A percentile compares a stretch with the other conserved stretches of the same genome.
Conservation (phyloP, 2,888 invertebrate species). For the Euzetes globulus region DNA sequence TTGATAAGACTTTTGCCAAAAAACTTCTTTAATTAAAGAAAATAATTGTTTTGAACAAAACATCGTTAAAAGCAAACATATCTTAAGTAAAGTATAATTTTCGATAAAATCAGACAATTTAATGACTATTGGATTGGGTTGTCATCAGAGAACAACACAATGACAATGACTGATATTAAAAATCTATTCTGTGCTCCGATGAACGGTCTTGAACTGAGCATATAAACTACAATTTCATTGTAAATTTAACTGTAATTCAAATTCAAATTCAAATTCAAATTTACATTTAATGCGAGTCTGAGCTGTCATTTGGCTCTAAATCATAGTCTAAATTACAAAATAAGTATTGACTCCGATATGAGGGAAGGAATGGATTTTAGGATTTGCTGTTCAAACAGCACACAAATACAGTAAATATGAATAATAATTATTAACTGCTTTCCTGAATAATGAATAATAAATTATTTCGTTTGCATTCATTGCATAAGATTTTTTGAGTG, state of each 20-base stretch:
- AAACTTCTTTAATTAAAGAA: background rate
- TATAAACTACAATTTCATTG: background rate
- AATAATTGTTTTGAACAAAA: background rate
- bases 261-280: background rate
- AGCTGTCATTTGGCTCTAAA: no score
- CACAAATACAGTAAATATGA: no score
- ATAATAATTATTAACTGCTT: no score
- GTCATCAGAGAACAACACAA: background rate
- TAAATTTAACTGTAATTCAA: no score
- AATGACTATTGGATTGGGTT: background rate
- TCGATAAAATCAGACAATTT: background rate
- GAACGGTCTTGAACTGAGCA: conserved; percentile 4
- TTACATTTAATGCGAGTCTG: background rate
- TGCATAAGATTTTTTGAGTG: no score
- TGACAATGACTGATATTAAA: conserved; percentile 17
- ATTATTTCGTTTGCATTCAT: background rate
- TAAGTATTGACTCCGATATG: no score
- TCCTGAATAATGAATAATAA: no score
- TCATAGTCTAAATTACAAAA: no score
- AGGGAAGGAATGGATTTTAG: no score
- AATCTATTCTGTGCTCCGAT: background rate
- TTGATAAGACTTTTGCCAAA: background rate
- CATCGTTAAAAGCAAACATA: background rate
- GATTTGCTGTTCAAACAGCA: no score
- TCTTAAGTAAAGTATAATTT: background rate